Conservation (phyloP, 2,797 vertebrate genomes). For the Arctocebus calabarensis region DNA sequence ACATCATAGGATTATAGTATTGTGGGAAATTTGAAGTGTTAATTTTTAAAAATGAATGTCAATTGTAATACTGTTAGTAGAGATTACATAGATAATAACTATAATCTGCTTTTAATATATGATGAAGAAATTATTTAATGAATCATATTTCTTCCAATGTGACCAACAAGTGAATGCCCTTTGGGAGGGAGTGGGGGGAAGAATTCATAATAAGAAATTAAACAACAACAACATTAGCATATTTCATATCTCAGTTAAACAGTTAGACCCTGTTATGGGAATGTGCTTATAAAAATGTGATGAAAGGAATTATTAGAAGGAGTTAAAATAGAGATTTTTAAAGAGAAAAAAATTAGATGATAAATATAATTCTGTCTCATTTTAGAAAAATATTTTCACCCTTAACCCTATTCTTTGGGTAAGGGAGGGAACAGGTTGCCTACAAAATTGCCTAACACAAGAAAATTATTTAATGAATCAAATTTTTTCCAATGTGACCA, state of each 20-base stretch:
- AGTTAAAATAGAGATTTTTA: conserved; percentile 53
- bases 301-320: conserved; percentile 25
- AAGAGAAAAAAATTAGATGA: conserved; percentile 54
- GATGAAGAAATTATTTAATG: conserved; percentile 44
- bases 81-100: conserved; percentile 15
- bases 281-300: conserved; percentile 29
- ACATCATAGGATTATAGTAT: neutral
- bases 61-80: neutral
- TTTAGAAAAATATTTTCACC: neutral
- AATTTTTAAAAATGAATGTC: conserved; percentile 13
- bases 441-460: conserved; percentile 53
- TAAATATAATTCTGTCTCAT: conserved; percentile 35
- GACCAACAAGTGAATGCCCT: neutral
- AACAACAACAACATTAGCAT: conserved; percentile 19
- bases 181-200: neutral
- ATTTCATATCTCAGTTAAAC: conserved; percentile 35
- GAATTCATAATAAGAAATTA: conserved; percentile 23
- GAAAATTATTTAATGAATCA: conserved; percentile 58
- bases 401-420: neutral
- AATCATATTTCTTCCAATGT: conserved; percentile 34
- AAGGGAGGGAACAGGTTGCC: neutral
- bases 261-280: neutral
- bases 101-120: conserved; percentile 29
- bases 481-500: conserved; percentile 11
- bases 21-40: neutral